A percentile compares a stretch with the other conserved stretches of the same genome.
Conservation (phyloP, 2,888 invertebrate species). For the Merodon equestris region DNA sequence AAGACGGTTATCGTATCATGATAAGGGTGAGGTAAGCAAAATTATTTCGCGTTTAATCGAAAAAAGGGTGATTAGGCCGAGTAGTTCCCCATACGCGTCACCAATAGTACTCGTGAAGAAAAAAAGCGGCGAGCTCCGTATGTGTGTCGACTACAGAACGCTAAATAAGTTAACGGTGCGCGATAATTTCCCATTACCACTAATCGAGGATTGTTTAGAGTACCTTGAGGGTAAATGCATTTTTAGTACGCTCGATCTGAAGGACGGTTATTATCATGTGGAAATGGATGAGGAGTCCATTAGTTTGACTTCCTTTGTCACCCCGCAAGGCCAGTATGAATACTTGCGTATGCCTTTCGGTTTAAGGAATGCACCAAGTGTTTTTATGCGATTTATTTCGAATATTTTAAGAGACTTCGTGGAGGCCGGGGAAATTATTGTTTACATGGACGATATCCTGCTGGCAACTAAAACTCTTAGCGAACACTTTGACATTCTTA, state of each 20-base stretch:
- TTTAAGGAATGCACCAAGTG: background rate
- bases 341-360: conserved; percentile 1
- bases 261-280: conserved; percentile 1
- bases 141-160: conserved; percentile 12
- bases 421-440: background rate
- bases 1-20: background rate
- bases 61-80: background rate
- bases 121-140: background rate
- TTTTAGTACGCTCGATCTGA: conserved; percentile 3
- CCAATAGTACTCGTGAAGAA: no score
- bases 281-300: background rate
- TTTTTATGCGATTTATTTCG: background rate
- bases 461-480: conserved; percentile 9
- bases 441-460: conserved; percentile 54
- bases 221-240: background rate
- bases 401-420: background rate
- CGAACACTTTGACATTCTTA: conserved; percentile 2
- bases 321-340: conserved; percentile 5
- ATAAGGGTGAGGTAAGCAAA: background rate
- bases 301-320: conserved; percentile 4
- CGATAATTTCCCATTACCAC: background rate
- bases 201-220: conserved; percentile 12
- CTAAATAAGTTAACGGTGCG: background rate
- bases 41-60: background rate
- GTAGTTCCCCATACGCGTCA: conserved; percentile 1